Evolutionary conservation across 2,888 invertebrate genomes (phyloP), one percentile per base, ranked within the genome.

Genomic region (Limenitis camilla): DNA sequence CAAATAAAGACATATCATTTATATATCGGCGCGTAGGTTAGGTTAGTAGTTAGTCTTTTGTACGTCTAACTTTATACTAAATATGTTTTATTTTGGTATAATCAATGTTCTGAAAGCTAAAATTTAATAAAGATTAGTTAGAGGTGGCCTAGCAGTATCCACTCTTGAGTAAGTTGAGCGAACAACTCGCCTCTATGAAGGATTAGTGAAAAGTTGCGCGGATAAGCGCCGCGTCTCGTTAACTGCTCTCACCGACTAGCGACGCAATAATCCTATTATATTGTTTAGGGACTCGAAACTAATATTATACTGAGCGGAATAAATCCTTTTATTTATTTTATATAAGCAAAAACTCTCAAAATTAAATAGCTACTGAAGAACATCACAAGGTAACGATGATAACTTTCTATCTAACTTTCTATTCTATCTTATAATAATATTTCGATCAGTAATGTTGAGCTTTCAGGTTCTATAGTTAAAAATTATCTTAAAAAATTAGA

Each of bases 151-250:
- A 29, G 45, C 38, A 36, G 38, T 38, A 45, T 45, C 45, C 35
- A 44, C 39, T 43, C 49, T 43, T 36, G 42, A 49, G 43, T 39
- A 43, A 44, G 33, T 50, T 19, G 28, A 39, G 43, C 50, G 29
- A 44, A 38, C 10, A 40, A 51, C 44, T 51, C 44, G 51, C 39
- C 46, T 50, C 52, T 44, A 44, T 49, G 45, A 48, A 45, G 49
- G 55, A 55, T 55, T 55, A 55, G 41, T 42, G 36, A 48, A 45
- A 49, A 55, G 55, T 55, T 55, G 49, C 33, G 42, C 52, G 55
- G 55, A 49, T 55, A 52, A 55, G 49, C 40, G 49, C 45, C 49
- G 19, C 36, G 49, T 40, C 49, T 49, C 48, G 40, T 55, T 49
- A 52, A 52, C 52, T 52, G 40, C 48, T 52, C 43, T 40, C 55